Evolutionary conservation across 2,888 invertebrate species (phyloP), one percentile per base, ranked within the genome.

Genomic region (Nymphalis c-album): DNA sequence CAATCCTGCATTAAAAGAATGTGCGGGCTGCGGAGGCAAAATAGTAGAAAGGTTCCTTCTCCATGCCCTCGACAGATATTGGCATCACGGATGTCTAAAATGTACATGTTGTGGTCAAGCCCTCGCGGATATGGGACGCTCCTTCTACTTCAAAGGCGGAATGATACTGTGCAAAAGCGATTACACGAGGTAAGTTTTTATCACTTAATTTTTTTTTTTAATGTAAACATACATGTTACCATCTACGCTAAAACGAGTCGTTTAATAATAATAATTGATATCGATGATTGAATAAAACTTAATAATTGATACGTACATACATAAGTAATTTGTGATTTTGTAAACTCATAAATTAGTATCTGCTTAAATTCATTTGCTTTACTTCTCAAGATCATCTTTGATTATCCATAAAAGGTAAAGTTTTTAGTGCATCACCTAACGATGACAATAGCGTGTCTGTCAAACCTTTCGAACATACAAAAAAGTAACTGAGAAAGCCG

Each of bases 161-260:
- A 97, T 98, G 96, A 97, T 98, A 88, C 95, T 98, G 83, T 98
- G 98, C 95, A 97, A 97, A 94, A 95, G 95, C 92, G 98, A 98
- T 93, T 98, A 98, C 93, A 95, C 97, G 91, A 97, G 97, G 98
- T 98, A 93, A 95, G 95, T 88, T 17, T 60, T 63, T 47, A 10
- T 51, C 57, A n/a, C 1, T 53, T 31, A 0, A 31, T 31, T 3
- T 50, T 50, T 18, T 58, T 48, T 26, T 18, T 26, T 40, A 45
- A 18, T 17, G 18, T 57, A 57, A 6, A 31, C 26, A 31, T 31
- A 31, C 26, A n/a, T 26, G 26, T 26, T 26, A 26, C 3, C 26
- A 5, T 26, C 26, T 26, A 26, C 2, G n/a, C 35, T 35, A 10
- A 57, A 40, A 17, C 40, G n/a, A 40, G 35, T n/a, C n/a, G n/a